Evolutionary conservation across 2,113 vertebrate species (phyloP).

Genomic region (Entomyzon cyanotis): DNA sequence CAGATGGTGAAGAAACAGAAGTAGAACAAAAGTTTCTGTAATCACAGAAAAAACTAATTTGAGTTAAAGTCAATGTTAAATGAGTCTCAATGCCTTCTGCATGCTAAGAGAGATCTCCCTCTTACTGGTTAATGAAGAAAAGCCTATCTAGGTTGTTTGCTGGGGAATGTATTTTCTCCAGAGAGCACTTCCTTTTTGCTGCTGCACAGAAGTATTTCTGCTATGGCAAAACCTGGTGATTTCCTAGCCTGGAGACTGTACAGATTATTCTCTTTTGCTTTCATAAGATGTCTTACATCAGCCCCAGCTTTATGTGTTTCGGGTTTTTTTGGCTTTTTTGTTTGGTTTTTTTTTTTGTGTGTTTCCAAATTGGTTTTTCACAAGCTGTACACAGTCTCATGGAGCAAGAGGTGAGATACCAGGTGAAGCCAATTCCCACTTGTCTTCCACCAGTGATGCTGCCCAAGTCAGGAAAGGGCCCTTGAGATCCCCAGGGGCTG

Average conservation of each 20-base stretch:
- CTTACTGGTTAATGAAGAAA: not conserved
- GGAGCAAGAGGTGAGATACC: not conserved
- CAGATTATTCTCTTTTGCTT: not conserved
- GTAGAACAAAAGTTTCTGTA: constrained; percentile 62
- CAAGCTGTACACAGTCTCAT: not conserved
- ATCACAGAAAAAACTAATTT: constrained; percentile 24
- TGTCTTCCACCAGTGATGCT: not conserved
- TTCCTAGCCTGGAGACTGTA: not conserved
- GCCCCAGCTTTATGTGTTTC: not conserved
- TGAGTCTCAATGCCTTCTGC: constrained; percentile 18
- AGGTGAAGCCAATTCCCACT: not conserved
- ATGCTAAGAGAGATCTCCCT: not conserved
- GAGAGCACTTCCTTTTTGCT: not conserved
- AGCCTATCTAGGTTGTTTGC: not conserved
- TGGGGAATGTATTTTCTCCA: not conserved
- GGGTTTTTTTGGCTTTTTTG: not conserved
- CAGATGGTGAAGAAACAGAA: constrained; percentile 59
- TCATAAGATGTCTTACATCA: not conserved
- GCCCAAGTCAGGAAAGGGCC: not conserved
- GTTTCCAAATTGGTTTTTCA: not conserved
- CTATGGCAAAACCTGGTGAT: not conserved
- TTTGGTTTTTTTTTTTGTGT: not conserved
- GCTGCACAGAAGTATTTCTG: not conserved
- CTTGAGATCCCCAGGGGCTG: not conserved
- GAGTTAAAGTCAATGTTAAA: constrained; percentile 32